Percentiles rank a stretch among this genome's conserved stretches.
phyloP scores from a whole-genome alignment of 1,140 invertebrate genomes.

The Brachionus koreanus region DNA sequence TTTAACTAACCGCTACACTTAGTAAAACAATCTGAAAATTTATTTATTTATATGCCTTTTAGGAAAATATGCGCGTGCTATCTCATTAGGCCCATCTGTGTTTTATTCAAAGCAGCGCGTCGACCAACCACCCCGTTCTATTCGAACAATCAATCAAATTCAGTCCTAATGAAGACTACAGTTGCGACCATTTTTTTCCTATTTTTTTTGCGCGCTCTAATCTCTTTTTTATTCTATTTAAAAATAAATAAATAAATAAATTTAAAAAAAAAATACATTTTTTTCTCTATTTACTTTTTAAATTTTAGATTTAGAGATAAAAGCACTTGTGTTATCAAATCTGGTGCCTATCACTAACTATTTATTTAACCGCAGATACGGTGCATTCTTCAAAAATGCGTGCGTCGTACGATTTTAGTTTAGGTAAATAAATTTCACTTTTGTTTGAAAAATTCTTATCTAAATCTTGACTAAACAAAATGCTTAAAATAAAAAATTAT shows the following conservation, averaged over 20 bases:
- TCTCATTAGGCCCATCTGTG: background rate
- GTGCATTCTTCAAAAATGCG: background rate
- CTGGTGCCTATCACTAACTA: background rate
- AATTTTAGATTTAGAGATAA: background rate
- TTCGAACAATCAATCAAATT: background rate
- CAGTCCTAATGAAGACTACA: no score
- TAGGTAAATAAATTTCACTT: background rate
- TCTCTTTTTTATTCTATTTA: no score
- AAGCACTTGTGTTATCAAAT: background rate
- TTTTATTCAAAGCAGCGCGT: background rate
- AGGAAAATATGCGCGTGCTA: background rate
- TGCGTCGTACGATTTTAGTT: background rate
- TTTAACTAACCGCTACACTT: background rate
- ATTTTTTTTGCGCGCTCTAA: no score
- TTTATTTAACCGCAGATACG: background rate
- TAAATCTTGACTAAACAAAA: background rate
- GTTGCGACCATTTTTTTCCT: no score
- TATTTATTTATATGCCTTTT: background rate
- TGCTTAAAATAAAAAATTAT: no score
- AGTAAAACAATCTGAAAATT: background rate
- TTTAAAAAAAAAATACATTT: no score
- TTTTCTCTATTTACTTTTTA: background rate
- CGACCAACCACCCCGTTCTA: background rate
- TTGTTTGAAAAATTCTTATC: background rate
- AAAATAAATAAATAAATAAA: no score